phyloP scores from a whole-genome alignment of 2,113 vertebrate genomes.

The Callospermophilus lateralis region DNA sequence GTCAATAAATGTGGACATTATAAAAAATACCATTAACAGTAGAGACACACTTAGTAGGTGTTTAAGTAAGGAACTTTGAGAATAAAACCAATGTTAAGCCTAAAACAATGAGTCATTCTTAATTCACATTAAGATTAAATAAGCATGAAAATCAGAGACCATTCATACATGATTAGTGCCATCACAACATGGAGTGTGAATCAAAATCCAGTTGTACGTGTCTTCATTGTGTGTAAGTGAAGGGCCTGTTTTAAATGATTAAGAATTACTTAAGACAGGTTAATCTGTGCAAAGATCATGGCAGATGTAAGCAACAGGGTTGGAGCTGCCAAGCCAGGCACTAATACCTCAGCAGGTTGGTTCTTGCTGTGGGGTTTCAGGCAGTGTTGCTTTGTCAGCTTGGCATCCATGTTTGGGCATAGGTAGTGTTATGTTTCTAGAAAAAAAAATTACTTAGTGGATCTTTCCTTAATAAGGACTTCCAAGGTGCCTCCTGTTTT shows the following conservation, averaged over 20 bases:
- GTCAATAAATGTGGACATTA: neutral
- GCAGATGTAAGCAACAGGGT: neutral
- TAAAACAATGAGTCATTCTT: conserved; percentile 27
- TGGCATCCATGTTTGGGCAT: neutral
- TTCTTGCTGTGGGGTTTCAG: conserved; percentile 43
- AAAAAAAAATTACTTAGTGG: neutral
- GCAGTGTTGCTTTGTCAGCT: neutral
- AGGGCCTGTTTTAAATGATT: conserved; percentile 70
- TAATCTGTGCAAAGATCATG: conserved; percentile 53
- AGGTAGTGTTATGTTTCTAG: conserved; percentile 12
- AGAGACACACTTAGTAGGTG: neutral
- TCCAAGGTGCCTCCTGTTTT: neutral
- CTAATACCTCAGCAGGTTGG: conserved; percentile 50
- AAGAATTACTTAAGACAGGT: conserved; percentile 60
- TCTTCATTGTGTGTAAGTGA: conserved; percentile 38
- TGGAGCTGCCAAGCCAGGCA: neutral
- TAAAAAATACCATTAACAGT: neutral
- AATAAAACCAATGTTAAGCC: conserved; percentile 44
- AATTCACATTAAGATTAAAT: conserved; percentile 55
- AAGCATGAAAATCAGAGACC: conserved; percentile 44
- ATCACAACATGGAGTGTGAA: conserved; percentile 38
- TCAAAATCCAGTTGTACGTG: conserved; percentile 41
- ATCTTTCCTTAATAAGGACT: conserved; percentile 25
- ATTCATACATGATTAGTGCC: neutral
- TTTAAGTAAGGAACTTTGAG: neutral